Evolutionary conservation across 2,113 vertebrate genomes (phyloP), one percentile per base, ranked within the genome.

Genomic region (Oryzias curvinotus): DNA sequence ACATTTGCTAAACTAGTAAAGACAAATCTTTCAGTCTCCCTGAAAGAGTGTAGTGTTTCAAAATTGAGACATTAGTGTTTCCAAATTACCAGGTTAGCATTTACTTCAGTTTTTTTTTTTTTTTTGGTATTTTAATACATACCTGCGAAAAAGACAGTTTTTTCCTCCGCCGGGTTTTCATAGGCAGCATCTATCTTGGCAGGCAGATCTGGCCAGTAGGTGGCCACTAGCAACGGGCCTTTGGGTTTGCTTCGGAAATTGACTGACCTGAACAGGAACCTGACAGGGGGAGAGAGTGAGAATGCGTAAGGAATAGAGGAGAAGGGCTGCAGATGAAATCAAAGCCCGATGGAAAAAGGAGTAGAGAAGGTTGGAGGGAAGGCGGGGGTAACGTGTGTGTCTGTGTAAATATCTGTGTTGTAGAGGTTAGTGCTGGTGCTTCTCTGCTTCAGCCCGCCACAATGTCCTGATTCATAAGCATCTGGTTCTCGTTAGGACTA

Each of bases 141-240:
- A 99, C 97, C 97, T 95, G 97, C 80, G 62, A 98, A 98, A 90
- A 99, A 99, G 18, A 98, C 90, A 0, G 96, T 89, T 67, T 95
- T 98, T 84, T 99, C 96, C 0, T 96, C 95, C 73, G 95, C 85
- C 14, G 97, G 96, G 52, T 94, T 93, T 84, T 99, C 96, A 0
- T 99, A 99, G 50, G 93, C 96, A 12, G 97, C 97, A 18, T 99
- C 96, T 0, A 99, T 93, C 88, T 94, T 98, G 61, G 90, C 84
- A 0, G 97, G 97, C 44, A 98, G 88, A 44, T 98, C 95, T n/a
- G 94, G 88, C 97, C 97, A 99, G 90, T 97, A 99, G 2, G 94
- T 96, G 82, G 94, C 95, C 62, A 95, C 91, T 5, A 98, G 91
- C 89, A 96, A 91, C 3, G 97, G 97, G 28, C 96, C 97, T 1